phyloP scores from a whole-genome alignment of 2,113 vertebrate genomes.

The Cinclus mexicanus region DNA sequence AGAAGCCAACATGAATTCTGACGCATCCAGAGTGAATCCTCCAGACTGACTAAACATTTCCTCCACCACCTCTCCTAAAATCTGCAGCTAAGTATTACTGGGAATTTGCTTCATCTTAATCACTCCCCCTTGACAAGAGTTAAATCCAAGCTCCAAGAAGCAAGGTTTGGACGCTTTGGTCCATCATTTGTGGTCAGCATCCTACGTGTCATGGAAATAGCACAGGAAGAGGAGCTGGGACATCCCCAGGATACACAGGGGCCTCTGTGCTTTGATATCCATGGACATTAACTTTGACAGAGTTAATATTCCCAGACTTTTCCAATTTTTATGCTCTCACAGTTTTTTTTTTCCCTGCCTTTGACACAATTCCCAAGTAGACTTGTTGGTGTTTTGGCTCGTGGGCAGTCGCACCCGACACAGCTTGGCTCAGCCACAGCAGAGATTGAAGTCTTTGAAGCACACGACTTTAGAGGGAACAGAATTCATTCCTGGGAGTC shows the following conservation, averaged over 20 bases:
- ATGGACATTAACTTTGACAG: background rate
- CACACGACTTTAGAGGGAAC: background rate
- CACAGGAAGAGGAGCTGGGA: background rate
- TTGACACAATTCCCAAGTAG: background rate
- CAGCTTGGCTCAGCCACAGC: background rate
- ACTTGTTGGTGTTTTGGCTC: background rate
- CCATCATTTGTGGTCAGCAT: background rate
- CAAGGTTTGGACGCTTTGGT: background rate
- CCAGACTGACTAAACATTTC: background rate
- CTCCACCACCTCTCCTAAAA: background rate
- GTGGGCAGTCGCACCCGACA: background rate
- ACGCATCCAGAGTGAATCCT: background rate
- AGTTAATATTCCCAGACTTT: background rate
- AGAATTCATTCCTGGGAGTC: background rate
- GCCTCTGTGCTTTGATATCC: fast-evolving
- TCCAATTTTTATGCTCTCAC: background rate
- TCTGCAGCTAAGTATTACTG: background rate
- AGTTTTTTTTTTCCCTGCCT: background rate
- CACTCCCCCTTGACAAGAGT: background rate
- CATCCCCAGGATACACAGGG: background rate
- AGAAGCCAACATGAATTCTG: background rate
- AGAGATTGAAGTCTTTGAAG: background rate
- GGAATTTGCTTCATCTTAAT: background rate
- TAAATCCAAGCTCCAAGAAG: background rate
- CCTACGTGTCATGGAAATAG: fast-evolving